Base-by-base conservation (phyloP, 2,888 invertebrate species). In the Helobdella robusta region DNA sequence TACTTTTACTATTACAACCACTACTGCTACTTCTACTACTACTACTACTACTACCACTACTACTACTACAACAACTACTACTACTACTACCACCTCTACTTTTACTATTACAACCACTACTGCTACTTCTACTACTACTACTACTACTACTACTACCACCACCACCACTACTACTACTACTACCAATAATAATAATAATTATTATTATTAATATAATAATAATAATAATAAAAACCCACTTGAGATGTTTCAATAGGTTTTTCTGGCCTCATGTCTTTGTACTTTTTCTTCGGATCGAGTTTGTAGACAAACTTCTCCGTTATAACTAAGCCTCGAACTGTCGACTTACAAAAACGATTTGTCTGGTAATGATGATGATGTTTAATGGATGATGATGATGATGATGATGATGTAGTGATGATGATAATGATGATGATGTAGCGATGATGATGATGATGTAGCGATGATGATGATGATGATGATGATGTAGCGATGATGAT, bases 261-360 rank as follows among this genome's bases (percentile, higher is more conserved):
- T n/a, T 88, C 88, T 72, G 88, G 87, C 78, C 87, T 89, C 84
- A 94, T 85, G 56, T 87, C 86, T 75, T 89, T 89, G 80, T 91
- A 94, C 63, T 79, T 79, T 75, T 88, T 91, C 73, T 85, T 81
- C 1, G 86, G 85, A 74, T 94, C 92, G 73, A 95, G 82, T 77
- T 94, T 94, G 81, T 87, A 92, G 71, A 95, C 84, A 36, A 85
- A 85, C 28, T 84, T 83, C 72, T 92, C 91, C 0, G 93, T 92
- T 69, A 95, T 82, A 35, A 92, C 83, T 70, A 95, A 81, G n/a
- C 89, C 90, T 65, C 95, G 84, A 77, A 91, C 91, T 0, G 91
- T 88, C 75, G 86, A 84, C 79, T 89, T 89, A 81, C 87, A 87
- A 81, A 83, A 84, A 70, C 83, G 83, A 75, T 86, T 86, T 34